These are phyloP conservation scores for Probaryconus sp. DNA, from an alignment of 1,140 invertebrate species.

Conservation along the genomic window DNA sequence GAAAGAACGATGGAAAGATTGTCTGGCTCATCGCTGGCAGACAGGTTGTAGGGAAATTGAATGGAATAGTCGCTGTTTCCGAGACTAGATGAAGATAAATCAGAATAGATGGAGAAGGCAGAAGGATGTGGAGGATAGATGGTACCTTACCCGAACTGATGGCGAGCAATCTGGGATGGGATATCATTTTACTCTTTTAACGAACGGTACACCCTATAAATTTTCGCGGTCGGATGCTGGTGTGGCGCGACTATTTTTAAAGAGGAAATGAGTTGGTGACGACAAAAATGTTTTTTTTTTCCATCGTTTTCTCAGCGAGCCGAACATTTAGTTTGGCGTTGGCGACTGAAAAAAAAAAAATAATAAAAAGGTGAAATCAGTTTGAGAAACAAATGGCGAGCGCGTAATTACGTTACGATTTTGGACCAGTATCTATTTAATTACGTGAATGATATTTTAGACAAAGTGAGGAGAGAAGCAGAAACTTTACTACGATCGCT, in stretches of 20 bases:
- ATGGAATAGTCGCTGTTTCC: constrained; percentile 59
- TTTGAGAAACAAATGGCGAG: too few relatives aligned
- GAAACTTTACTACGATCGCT: constrained; percentile 11
- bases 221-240: constrained; percentile 41
- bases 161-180: constrained; percentile 50
- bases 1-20: constrained; percentile 38
- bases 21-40: constrained; percentile 22
- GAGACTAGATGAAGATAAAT: constrained; percentile 60
- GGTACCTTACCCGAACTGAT: constrained; percentile 51
- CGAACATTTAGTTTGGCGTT: neutral
- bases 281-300: constrained; percentile 40
- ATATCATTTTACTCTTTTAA: constrained; percentile 61
- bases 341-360: too few relatives aligned
- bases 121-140: constrained; percentile 51
- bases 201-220: constrained; percentile 56
- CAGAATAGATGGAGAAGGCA: constrained; percentile 48
- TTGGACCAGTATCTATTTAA: constrained; percentile 10
- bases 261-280: constrained; percentile 44
- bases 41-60: constrained; percentile 55
- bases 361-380: too few relatives aligned
- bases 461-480: neutral
- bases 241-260: constrained; percentile 36
- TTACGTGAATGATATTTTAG: constrained; percentile 9
- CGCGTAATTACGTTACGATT: too few relatives aligned
- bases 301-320: neutral